phyloP scores from a whole-genome alignment of 2,888 invertebrate genomes.

The Abscondita cerata region DNA sequence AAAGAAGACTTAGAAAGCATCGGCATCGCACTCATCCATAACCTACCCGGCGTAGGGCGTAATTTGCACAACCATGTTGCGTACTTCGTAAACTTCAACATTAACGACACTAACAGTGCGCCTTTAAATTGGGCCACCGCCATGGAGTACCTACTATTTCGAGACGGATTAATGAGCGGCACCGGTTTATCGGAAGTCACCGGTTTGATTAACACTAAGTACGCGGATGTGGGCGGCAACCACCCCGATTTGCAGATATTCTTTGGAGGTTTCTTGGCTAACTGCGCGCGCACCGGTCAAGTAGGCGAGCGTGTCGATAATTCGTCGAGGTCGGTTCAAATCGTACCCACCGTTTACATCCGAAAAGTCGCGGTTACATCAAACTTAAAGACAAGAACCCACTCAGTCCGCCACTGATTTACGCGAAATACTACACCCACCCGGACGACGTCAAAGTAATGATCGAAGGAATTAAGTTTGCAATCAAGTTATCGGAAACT shows the following conservation, averaged over 20 bases:
- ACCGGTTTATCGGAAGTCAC: constrained; percentile 88
- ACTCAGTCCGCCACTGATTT: constrained; percentile 84
- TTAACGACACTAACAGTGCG: constrained; percentile 84
- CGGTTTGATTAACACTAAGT: constrained; percentile 85
- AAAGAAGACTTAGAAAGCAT: constrained; percentile 69
- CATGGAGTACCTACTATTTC: constrained; percentile 87
- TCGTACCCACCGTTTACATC: constrained; percentile 86
- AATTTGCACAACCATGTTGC: constrained; percentile 90
- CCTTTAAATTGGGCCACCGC: constrained; percentile 92
- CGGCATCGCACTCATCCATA: constrained; percentile 71
- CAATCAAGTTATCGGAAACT: constrained; percentile 74
- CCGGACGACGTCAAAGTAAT: constrained; percentile 77
- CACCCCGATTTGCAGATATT: constrained; percentile 90
- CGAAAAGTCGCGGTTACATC: constrained; percentile 80
- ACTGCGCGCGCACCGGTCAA: constrained; percentile 86
- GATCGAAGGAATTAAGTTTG: constrained; percentile 85
- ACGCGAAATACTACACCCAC: constrained; percentile 91
- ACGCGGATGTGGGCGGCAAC: constrained; percentile 70
- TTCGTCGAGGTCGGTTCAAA: constrained; percentile 71
- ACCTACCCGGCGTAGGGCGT: constrained; percentile 81
- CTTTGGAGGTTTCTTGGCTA: constrained; percentile 86
- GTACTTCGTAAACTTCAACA: constrained; percentile 77
- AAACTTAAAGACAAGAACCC: constrained; percentile 82
- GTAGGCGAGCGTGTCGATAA: constrained; percentile 79
- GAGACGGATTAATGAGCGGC: constrained; percentile 92